Conservation (phyloP, 2,113 vertebrate species). For the Poeciliopsis prolifica region DNA sequence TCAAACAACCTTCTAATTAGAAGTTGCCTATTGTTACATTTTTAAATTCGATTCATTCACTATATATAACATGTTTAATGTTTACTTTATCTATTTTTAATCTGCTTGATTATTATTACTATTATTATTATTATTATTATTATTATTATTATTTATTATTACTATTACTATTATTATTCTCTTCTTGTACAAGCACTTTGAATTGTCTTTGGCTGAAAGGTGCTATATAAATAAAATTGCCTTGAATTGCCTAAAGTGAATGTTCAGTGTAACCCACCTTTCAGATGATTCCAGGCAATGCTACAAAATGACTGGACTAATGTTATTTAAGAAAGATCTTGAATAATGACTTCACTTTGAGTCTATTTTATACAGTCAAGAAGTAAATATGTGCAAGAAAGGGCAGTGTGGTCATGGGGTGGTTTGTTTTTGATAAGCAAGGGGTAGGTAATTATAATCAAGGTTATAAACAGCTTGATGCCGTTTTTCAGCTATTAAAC, state of each 20-base stretch:
- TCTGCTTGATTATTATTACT: no score
- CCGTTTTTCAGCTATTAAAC: conserved; percentile 22
- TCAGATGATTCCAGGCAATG: background rate
- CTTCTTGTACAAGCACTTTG: no score
- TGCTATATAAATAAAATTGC: no score
- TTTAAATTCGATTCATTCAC: no score
- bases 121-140: no score
- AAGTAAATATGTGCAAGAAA: background rate
- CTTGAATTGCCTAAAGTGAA: background rate
- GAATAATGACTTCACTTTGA: background rate
- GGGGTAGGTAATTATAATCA: conserved; percentile 27
- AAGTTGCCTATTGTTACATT: no score
- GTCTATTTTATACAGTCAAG: background rate
- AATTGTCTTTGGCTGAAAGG: no score
- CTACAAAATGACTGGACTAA: background rate
- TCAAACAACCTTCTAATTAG: no score
- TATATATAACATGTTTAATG: no score
- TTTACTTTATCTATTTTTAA: no score
- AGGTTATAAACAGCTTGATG: conserved; percentile 20
- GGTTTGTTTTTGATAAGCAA: conserved; percentile 3
- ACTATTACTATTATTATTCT: no score
- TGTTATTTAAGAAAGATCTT: background rate
- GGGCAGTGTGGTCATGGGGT: background rate
- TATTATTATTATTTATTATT: no score
- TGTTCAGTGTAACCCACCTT: background rate